Conservation (phyloP, 2,888 invertebrate species). For the Noctua janthe region DNA sequence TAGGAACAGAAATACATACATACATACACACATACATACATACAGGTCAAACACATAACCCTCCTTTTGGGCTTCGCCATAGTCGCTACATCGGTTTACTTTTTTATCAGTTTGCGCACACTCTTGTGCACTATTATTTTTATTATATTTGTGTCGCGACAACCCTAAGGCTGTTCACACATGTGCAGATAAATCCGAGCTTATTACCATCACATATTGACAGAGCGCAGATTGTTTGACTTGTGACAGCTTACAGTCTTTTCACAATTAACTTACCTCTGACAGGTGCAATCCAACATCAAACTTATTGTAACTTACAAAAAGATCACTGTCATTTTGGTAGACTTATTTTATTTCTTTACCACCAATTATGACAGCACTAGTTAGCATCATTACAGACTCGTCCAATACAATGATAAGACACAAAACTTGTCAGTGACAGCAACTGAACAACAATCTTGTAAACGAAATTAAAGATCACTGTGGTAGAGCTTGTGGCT, state of each 20-base stretch:
- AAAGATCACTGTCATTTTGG: neutral
- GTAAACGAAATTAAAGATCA: neutral
- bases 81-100: too few species aligned
- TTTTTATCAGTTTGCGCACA: too few species aligned
- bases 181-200: conserved; percentile 60
- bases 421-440: neutral
- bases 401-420: too few species aligned
- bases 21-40: too few species aligned
- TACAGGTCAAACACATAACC: too few species aligned
- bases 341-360: neutral
- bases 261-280: neutral
- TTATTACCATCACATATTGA: conserved; percentile 65
- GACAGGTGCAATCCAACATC: neutral
- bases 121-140: too few species aligned
- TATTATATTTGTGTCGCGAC: conserved; percentile 24
- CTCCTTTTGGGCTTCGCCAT: too few species aligned
- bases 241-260: conserved; percentile 38
- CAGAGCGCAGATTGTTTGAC: conserved; percentile 51
- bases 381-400: too few species aligned
- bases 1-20: too few species aligned
- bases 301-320: neutral
- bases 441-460: neutral
- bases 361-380: too few species aligned
- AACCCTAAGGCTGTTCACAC: conserved; percentile 52
- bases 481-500: too few species aligned